Conservation (phyloP, 2,888 invertebrate genomes). For the Ceramica pisi region DNA sequence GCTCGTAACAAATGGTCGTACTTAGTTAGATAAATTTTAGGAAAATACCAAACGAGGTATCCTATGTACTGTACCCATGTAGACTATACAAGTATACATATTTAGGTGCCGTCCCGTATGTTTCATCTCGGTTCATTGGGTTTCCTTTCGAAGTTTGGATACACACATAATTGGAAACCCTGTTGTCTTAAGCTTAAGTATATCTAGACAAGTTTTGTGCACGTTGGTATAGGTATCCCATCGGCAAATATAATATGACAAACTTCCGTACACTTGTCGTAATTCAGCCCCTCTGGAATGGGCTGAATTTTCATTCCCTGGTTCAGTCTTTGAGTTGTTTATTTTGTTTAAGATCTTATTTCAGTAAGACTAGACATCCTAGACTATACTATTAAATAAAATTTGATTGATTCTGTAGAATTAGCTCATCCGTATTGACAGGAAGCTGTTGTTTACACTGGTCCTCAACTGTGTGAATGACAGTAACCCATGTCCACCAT, state of each 20-base stretch:
- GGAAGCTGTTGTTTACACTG: constrained; percentile 19
- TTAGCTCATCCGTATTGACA: background rate
- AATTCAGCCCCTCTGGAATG: too few relatives aligned
- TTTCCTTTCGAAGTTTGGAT: constrained; percentile 26
- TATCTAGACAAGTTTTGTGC: background rate
- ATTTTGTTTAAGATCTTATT: too few relatives aligned
- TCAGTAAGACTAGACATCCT: too few relatives aligned
- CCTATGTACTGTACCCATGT: background rate
- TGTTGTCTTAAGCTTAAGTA: constrained; percentile 7
- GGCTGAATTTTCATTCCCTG: background rate
- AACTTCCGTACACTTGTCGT: background rate
- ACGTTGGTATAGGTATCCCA: background rate
- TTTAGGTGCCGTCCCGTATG: background rate
- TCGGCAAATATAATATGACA: background rate
- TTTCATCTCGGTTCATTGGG: constrained; percentile 38
- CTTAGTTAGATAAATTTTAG: constrained; percentile 50
- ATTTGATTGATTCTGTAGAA: background rate
- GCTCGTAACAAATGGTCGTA: constrained; percentile 51
- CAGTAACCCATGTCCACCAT: constrained; percentile 27
- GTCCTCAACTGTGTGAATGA: constrained; percentile 5
- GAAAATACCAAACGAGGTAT: constrained; percentile 25
- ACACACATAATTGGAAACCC: constrained; percentile 12
- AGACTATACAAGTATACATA: too few relatives aligned
- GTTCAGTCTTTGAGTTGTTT: background rate
- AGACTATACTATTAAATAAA: too few relatives aligned